Evolutionary conservation across 2,888 invertebrate genomes (phyloP), one percentile per base, ranked within the genome.

Genomic region (Luperina nickerlii): DNA sequence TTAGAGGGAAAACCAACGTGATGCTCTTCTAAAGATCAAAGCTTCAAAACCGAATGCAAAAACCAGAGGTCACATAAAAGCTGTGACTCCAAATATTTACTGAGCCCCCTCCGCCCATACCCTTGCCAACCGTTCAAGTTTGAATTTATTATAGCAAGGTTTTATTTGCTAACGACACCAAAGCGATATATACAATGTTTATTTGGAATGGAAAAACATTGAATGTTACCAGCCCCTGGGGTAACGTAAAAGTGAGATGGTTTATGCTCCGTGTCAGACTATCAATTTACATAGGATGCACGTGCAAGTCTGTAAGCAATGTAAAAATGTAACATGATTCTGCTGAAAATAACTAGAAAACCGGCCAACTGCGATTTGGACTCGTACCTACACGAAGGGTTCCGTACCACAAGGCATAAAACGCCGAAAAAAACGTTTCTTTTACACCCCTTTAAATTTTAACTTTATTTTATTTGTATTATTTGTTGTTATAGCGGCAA

Each of bases 241-340:
- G 63, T 54, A 20, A 3, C 32, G 32, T 65, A 45, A 15, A 32
- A 54, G 54, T 32, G 45, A 78, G 9, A n/a, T n/a, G n/a, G 45
- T 66, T 79, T 67, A 67, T 24, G n/a, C 6, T 27, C 8, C 20
- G 0, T 38, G 38, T 75, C 45, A n/a, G 63, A 77, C 32, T n/a
- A 32, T 67, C 67, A 78, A 48, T 45, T 45, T 57, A 57, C 45
- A 32, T n/a, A 42, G n/a, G 13, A 38, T 38, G 38, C 38, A 27
- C 32, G n/a, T 60, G 45, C 3, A 76, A 48, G 24, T 42, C 38
- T 27, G 20, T n/a, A 7, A 27, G 2, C 18, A n/a, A 45, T 20
- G 24, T 75, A 57, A 42, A 7, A 24, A 51, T 27, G 7, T 48
- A 38, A 1, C n/a, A 48, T 38, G 9, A 48, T 20, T n/a, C 13